These are phyloP conservation scores for Pachydiplax longipennis DNA, from an alignment of 2,888 invertebrate genomes.

Conservation along the genomic window DNA sequence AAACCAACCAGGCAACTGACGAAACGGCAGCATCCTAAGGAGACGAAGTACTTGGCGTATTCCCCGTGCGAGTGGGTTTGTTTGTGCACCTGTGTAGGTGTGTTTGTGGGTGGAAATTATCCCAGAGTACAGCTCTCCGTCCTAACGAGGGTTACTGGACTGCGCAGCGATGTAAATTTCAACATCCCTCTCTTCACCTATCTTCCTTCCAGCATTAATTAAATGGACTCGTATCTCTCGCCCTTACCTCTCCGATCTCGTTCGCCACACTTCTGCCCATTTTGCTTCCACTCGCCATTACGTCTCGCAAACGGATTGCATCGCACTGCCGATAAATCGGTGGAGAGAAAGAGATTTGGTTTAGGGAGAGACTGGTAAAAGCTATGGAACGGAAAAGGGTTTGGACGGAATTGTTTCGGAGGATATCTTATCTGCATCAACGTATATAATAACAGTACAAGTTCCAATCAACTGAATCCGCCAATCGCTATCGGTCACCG, in stretches of 20 bases:
- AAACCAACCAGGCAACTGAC: not conserved
- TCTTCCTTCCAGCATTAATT: not conserved
- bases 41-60: not conserved
- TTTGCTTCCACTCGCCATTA: not conserved
- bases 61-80: not conserved
- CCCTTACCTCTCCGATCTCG: not conserved
- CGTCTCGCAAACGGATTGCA: not conserved
- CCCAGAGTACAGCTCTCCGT: not conserved
- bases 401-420: not conserved
- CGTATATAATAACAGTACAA: too few species aligned
- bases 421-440: too few species aligned
- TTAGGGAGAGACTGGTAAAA: not conserved
- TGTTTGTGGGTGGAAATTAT: not conserved
- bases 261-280: not conserved
- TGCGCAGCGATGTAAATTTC: constrained; percentile 3
- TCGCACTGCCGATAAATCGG: not conserved
- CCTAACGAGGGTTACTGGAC: constrained; percentile 8
- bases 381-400: not conserved
- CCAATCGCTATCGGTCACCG: too few species aligned
- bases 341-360: not conserved
- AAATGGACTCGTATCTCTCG: not conserved
- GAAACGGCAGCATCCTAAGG: not conserved
- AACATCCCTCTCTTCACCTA: not conserved
- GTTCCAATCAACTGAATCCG: too few species aligned
- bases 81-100: not conserved